These are phyloP conservation scores for Ascaphus truei DNA, from an alignment of 2,113 vertebrate genomes.

Conservation along the genomic window DNA sequence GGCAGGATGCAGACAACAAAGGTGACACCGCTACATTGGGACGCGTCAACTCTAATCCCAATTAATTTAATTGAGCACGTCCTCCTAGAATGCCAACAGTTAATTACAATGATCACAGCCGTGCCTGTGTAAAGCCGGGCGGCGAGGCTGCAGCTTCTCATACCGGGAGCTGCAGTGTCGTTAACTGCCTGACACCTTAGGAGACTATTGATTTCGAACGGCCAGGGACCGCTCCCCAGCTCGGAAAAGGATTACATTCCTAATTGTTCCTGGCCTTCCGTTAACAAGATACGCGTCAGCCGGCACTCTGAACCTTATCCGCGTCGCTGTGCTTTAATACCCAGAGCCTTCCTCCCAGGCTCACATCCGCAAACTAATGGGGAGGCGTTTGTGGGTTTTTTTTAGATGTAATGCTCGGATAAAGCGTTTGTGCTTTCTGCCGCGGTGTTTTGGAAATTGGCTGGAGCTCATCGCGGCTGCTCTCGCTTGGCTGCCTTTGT, in stretches of 20 bases:
- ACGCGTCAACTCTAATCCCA: slow-evolving; percentile 58
- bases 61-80: slow-evolving; percentile 58
- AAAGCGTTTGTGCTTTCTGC: too few species aligned
- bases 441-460: too few species aligned
- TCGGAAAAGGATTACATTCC: slow-evolving; percentile 70
- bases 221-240: slow-evolving; percentile 71
- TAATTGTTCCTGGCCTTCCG: slow-evolving; percentile 80
- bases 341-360: slow-evolving; percentile 32
- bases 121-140: slow-evolving; percentile 51
- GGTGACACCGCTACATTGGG: slow-evolving; percentile 51
- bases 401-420: too few species aligned
- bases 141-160: slow-evolving; percentile 59
- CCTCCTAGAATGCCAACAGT: slow-evolving; percentile 57
- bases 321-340: slow-evolving; percentile 51
- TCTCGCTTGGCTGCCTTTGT: too few species aligned
- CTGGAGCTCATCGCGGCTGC: too few species aligned
- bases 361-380: slow-evolving; percentile 1
- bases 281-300: slow-evolving; percentile 73
- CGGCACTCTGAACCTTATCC: slow-evolving; percentile 52
- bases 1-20: slow-evolving; percentile 56
- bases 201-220: slow-evolving; percentile 79
- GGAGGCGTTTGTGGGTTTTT: too few species aligned
- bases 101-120: slow-evolving; percentile 63
- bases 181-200: slow-evolving; percentile 77
- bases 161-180: slow-evolving; percentile 70